Evolutionary conservation across 53 echinoderm and acorn worm genomes (phyloP).

Genomic region (Apostichopus leukothele): DNA sequence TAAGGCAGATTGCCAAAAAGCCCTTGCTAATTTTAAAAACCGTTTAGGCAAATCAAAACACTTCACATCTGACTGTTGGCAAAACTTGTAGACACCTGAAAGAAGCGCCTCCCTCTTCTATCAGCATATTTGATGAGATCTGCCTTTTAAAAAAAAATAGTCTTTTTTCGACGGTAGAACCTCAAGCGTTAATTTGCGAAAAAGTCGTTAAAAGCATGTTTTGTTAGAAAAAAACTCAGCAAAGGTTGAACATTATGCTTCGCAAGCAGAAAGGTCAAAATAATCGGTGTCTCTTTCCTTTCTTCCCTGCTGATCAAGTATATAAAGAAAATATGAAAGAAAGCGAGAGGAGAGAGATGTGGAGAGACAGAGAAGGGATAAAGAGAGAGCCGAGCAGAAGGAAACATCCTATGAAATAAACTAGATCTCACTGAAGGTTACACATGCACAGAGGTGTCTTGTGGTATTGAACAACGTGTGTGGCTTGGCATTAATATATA

Average conservation of each 20-base stretch:
- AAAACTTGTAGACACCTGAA: background rate
- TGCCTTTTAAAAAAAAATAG: background rate
- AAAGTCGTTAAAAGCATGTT: background rate
- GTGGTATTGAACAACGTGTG: too few species aligned
- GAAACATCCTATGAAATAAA: too few species aligned
- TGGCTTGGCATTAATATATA: too few species aligned
- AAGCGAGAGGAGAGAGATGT: too few species aligned
- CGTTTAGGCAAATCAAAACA: background rate
- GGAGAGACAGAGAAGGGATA: too few species aligned
- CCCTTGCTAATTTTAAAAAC: background rate
- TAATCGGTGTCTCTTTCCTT: background rate
- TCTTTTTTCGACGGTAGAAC: background rate
- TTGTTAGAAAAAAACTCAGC: background rate
- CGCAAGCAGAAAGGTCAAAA: background rate
- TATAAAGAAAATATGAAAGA: too few species aligned
- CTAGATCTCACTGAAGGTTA: too few species aligned
- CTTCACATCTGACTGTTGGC: background rate
- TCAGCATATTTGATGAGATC: background rate
- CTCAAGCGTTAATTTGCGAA: background rate
- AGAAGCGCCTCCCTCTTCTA: background rate
- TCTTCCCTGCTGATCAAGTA: background rate
- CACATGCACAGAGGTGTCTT: too few species aligned
- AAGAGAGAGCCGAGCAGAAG: too few species aligned
- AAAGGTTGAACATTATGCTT: background rate
- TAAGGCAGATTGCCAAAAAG: too few species aligned